Evolutionary conservation across 2,113 vertebrate species (phyloP).

Genomic region (Scomber colias): DNA sequence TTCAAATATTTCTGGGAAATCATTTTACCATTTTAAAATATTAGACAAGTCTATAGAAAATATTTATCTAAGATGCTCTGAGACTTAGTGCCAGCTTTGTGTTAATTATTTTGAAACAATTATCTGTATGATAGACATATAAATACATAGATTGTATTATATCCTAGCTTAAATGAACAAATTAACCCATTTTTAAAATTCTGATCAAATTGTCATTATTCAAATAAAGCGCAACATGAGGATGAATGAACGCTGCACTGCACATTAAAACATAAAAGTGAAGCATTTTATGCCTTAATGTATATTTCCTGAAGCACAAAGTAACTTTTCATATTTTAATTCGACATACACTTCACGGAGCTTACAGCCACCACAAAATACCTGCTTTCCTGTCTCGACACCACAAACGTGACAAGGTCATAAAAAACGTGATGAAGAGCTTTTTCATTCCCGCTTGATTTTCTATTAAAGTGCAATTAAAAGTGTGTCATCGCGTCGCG

Average conservation of each 20-base stretch:
- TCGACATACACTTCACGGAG: slow-evolving; percentile 2
- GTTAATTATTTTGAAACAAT: not conserved
- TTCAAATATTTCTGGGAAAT: not conserved
- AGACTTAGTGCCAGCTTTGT: not conserved
- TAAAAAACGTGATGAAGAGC: slow-evolving; percentile 76
- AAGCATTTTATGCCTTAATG: not conserved
- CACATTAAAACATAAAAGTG: slow-evolving; percentile 1
- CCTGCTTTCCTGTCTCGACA: slow-evolving; percentile 67
- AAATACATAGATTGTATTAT: not conserved
- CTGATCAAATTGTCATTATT: not conserved
- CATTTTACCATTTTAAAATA: not conserved
- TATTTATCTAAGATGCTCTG: not conserved
- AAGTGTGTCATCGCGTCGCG: slow-evolving; percentile 73
- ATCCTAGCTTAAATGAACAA: not conserved
- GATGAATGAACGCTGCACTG: not conserved
- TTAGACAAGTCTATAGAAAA: not conserved
- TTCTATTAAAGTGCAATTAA: slow-evolving; percentile 83
- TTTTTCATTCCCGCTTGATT: slow-evolving; percentile 74
- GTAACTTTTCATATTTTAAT: not conserved
- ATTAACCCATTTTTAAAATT: not conserved
- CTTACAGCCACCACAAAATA: slow-evolving; percentile 50
- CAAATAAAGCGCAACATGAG: not conserved
- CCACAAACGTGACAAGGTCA: slow-evolving; percentile 76
- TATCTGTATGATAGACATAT: not conserved
- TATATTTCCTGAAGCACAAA: not conserved